These are phyloP conservation scores for Anarsia innoxiella DNA, from an alignment of 2,888 invertebrate genomes.

Conservation along the genomic window DNA sequence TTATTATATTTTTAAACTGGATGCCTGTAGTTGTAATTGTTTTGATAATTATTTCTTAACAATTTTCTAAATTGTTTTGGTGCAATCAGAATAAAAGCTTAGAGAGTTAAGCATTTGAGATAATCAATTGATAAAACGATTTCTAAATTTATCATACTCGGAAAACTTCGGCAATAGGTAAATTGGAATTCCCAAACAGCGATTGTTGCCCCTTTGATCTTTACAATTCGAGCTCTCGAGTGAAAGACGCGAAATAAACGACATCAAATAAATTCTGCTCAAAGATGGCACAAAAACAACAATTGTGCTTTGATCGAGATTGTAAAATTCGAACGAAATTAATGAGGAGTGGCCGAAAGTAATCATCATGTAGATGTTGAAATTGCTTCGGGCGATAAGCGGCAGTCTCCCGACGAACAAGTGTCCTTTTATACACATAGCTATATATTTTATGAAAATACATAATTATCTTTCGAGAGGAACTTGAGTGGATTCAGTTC, in stretches of 20 bases:
- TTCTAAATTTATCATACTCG: background rate
- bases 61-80: no score
- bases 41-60: no score
- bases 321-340: slow-evolving; percentile 8
- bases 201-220: background rate
- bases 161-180: background rate
- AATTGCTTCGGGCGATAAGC: background rate
- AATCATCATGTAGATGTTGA: background rate
- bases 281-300: slow-evolving; percentile 12
- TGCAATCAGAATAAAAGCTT: no score
- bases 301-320: slow-evolving; percentile 11
- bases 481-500: no score
- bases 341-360: slow-evolving; percentile 10
- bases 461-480: background rate
- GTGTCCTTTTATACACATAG: no score
- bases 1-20: no score
- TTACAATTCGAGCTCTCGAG: background rate
- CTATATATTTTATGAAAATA: background rate
- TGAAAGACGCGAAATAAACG: slow-evolving; percentile 7
- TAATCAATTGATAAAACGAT: background rate
- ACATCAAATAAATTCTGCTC: slow-evolving; percentile 13
- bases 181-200: slow-evolving; percentile 17
- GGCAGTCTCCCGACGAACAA: background rate
- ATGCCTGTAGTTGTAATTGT: no score
- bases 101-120: no score